Evolutionary conservation across 2,797 vertebrate genomes (phyloP).

Genomic region (Myripristis jacobus): DNA sequence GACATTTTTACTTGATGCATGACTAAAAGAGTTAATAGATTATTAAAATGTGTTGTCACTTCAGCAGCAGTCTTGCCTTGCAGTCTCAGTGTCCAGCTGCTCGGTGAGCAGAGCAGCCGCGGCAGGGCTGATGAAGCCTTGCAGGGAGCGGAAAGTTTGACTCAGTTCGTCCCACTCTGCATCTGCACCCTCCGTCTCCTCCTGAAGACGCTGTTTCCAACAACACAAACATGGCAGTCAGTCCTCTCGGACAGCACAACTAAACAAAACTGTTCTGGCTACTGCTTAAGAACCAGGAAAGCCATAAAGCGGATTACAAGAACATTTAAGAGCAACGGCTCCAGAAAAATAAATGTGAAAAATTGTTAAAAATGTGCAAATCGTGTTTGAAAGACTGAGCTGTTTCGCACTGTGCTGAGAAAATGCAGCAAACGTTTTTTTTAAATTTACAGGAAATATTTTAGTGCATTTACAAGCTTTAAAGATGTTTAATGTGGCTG

Average conservation of each 20-base stretch:
- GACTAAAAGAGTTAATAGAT: too few species aligned
- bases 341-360: too few species aligned
- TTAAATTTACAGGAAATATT: too few species aligned
- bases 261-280: not conserved
- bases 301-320: not conserved
- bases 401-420: too few species aligned
- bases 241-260: not conserved
- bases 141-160: slow-evolving; percentile 42
- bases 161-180: slow-evolving; percentile 75
- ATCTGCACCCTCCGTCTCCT: slow-evolving; percentile 78
- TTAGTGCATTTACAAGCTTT: too few species aligned
- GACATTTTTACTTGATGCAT: too few species aligned
- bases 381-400: too few species aligned
- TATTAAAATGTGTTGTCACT: too few species aligned
- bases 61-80: slow-evolving; percentile 69
- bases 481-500: too few species aligned
- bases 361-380: too few species aligned
- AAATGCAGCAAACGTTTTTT: too few species aligned
- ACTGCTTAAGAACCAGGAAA: too few species aligned
- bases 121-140: slow-evolving; percentile 48
- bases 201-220: slow-evolving; percentile 80
- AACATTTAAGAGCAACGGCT: not conserved
- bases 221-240: not conserved
- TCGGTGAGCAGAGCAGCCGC: slow-evolving; percentile 58
- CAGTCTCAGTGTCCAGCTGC: slow-evolving; percentile 56